Base-by-base conservation (phyloP, 2,888 invertebrate species). In the Orthosia gracilis region DNA sequence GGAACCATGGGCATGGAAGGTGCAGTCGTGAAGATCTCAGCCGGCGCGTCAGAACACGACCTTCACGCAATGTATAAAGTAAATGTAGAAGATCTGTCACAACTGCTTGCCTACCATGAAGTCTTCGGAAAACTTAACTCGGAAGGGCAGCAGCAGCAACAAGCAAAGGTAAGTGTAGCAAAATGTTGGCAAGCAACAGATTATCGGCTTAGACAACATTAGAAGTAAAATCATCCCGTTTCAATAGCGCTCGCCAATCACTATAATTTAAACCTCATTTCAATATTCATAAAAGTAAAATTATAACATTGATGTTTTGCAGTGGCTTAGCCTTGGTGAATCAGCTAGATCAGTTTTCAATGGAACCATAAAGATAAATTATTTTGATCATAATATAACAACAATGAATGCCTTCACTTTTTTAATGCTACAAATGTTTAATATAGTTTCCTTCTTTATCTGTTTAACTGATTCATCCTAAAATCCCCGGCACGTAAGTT, bases 41-140 rank as follows among this genome's bases (percentile, higher is more conserved):
- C 97, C 0, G 97, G 97, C 23, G 94, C 97, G 21, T 96, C 97
- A 0, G 97, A 97, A 26, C 97, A 98, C 87, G 98, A 98, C 96
- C 97, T 98, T 83, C 98, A 98, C 92, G 98, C 98, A 90, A 98
- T 98, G 97, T 98, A 98, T 91, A 98, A 98, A 95, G 97, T 97
- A 76, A 98, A 98, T 91, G 98, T 98, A 12, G 98, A 98, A 91
- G 98, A 98, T 89, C 97, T 98, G 70, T 98, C 98, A 85, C 98
- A 98, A 90, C 94, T 98, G 84, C 95, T 98, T 82, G 98, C 98
- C 57, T 98, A 98, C 94, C 98, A 98, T 91, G 98, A 98, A 94
- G 98, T 98, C 61, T 98, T 95, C 72, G 96, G 96, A 3, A 96
- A 96, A 89, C 92, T 96, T 21, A 95, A 95, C 73, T 84, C 94